Evolutionary conservation across 1,140 invertebrate genomes (phyloP).

Genomic region (Drosophila bocki): DNA sequence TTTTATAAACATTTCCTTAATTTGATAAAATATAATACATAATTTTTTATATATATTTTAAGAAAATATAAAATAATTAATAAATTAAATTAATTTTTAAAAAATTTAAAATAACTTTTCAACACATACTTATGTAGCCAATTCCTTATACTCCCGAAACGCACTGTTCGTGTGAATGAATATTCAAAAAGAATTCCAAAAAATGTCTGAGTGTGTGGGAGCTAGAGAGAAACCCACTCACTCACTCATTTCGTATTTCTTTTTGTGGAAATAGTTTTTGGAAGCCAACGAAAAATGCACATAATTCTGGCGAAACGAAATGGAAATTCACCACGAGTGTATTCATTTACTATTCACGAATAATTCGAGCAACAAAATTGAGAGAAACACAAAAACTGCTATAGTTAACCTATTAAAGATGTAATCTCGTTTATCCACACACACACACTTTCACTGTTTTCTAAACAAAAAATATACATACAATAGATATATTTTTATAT

Average conservation of each 20-base stretch:
- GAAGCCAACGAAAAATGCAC: slow-evolving; percentile 40
- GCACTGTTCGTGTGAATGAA: slow-evolving; percentile 29
- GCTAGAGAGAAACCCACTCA: slow-evolving; percentile 17
- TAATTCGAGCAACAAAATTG: not conserved
- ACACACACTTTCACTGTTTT: slow-evolving; percentile 2
- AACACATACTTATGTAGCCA: no score
- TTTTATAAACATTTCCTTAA: no score
- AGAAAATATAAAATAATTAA: no score
- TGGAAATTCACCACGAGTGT: slow-evolving; percentile 31
- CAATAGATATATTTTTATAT: not conserved
- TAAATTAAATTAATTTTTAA: no score
- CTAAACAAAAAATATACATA: not conserved
- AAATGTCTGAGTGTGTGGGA: slow-evolving; percentile 16
- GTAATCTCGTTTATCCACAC: slow-evolving; percentile 10
- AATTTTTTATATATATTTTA: no score
- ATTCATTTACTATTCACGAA: slow-evolving; percentile 30
- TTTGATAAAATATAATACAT: no score
- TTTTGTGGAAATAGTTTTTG: slow-evolving; percentile 30
- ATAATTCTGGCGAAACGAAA: slow-evolving; percentile 42
- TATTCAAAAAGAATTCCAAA: slow-evolving; percentile 29
- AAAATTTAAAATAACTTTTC: no score
- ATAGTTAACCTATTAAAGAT: slow-evolving; percentile 22
- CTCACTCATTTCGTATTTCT: slow-evolving; percentile 7
- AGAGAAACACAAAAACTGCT: not conserved
- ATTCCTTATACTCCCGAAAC: not conserved